Percentiles rank a stretch among this genome's conserved stretches.
These are phyloP conservation scores for Brotula barbata DNA, from an alignment of 2,797 vertebrate genomes.

Conservation along the genomic window DNA sequence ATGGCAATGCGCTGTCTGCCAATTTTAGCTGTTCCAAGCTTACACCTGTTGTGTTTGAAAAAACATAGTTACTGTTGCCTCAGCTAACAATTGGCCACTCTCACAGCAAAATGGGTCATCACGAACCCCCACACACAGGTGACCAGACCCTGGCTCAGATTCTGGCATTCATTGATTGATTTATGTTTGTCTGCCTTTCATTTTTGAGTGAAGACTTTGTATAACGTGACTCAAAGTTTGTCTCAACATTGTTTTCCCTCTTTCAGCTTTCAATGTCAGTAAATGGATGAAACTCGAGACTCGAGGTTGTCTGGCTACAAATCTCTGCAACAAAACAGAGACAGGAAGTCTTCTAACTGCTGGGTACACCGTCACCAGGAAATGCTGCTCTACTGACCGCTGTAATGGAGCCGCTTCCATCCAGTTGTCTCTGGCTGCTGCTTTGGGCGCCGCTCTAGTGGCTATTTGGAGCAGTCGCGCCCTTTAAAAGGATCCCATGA, in stretches of 20 bases:
- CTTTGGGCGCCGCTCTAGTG: conserved; percentile 32
- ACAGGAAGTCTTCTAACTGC: conserved; percentile 40
- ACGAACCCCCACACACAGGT: no score
- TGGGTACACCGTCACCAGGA: conserved; percentile 35
- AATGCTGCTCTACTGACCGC: conserved; percentile 56
- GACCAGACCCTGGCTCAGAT: no score
- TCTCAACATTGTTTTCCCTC: not conserved
- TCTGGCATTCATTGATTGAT: no score
- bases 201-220: not conserved
- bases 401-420: conserved; percentile 58
- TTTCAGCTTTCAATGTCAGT: conserved; percentile 47
- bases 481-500: conserved; percentile 1
- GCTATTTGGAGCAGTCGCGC: conserved; percentile 21
- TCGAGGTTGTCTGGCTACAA: conserved; percentile 34
- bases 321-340: conserved; percentile 40
- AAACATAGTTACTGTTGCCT: no score
- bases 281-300: conserved; percentile 20
- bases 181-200: not conserved
- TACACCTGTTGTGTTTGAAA: no score
- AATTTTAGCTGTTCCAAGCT: no score
- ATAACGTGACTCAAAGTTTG: not conserved
- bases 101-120: no score
- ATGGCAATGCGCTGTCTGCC: no score
- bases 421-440: conserved; percentile 38
- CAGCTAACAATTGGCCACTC: no score